Percentiles rank a stretch among this genome's conserved stretches.
These are phyloP conservation scores for Gavialis gangeticus DNA, from an alignment of 2,113 vertebrate genomes.

Conservation along the genomic window DNA sequence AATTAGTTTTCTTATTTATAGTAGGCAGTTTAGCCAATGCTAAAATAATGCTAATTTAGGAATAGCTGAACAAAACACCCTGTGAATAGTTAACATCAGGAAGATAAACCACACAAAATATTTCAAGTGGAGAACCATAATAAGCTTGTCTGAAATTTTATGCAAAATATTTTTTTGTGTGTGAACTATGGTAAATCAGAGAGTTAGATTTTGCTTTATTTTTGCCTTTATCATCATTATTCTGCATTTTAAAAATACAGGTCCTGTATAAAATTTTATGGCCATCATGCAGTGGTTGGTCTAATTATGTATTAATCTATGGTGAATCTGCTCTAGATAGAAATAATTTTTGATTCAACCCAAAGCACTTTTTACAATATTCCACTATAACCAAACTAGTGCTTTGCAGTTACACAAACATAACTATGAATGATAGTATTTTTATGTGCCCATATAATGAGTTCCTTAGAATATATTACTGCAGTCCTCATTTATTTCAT, in stretches of 20 bases:
- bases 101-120: not conserved
- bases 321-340: not conserved
- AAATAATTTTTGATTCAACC: not conserved
- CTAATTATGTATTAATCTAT: not conserved
- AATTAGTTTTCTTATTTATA: not conserved
- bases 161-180: not conserved
- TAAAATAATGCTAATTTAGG: not conserved
- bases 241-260: not conserved
- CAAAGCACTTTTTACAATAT: constrained; percentile 37
- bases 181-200: not conserved
- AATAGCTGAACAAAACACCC: not conserved
- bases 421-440: constrained; percentile 1
- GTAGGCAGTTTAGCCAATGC: not conserved
- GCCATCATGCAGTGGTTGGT: not conserved
- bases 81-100: not conserved
- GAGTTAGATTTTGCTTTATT: not conserved
- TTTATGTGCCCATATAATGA: constrained; percentile 15
- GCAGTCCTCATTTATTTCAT: constrained; percentile 51
- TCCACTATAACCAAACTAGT: not conserved
- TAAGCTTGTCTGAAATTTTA: not conserved
- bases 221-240: not conserved
- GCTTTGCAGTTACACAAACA: not conserved
- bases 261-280: not conserved
- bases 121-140: not conserved
- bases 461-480: constrained; percentile 48